Evolutionary conservation across 2,113 vertebrate genomes (phyloP).

Genomic region (Silurus meridionalis): DNA sequence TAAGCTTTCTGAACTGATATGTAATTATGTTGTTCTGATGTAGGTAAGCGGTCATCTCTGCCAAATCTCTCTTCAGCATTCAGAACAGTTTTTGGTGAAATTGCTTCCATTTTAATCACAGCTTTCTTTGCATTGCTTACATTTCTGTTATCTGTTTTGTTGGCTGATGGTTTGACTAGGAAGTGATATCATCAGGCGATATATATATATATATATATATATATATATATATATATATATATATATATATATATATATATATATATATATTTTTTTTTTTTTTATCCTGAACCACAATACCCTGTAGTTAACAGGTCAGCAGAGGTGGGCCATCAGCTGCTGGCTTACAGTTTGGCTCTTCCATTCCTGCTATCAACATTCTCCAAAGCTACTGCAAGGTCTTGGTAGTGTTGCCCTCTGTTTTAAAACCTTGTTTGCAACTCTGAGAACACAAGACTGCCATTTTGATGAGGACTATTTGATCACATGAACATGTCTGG

Average conservation of each 20-base stretch:
- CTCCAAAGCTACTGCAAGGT: not conserved
- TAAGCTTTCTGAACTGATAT: too few species aligned
- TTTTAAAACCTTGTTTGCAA: not conserved
- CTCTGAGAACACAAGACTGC: not conserved
- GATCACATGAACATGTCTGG: not conserved
- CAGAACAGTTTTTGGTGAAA: not conserved
- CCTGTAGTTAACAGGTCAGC: not conserved
- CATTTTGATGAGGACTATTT: not conserved
- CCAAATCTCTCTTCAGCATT: too few species aligned
- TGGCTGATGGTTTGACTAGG: not conserved
- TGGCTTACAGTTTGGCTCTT: not conserved
- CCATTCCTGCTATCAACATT: not conserved
- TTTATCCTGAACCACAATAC: not conserved
- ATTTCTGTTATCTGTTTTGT: not conserved
- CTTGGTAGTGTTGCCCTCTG: not conserved
- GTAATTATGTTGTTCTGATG: too few species aligned
- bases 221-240: too few species aligned
- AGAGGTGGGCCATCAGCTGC: not conserved
- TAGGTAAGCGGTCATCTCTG: too few species aligned
- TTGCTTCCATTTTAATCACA: not conserved
- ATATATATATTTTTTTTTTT: too few species aligned
- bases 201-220: too few species aligned
- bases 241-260: too few species aligned
- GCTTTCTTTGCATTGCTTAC: not conserved
- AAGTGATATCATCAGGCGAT: not conserved